Evolutionary conservation across 2,888 invertebrate genomes (phyloP).

Genomic region (Sinodicranocentrus sp.): DNA sequence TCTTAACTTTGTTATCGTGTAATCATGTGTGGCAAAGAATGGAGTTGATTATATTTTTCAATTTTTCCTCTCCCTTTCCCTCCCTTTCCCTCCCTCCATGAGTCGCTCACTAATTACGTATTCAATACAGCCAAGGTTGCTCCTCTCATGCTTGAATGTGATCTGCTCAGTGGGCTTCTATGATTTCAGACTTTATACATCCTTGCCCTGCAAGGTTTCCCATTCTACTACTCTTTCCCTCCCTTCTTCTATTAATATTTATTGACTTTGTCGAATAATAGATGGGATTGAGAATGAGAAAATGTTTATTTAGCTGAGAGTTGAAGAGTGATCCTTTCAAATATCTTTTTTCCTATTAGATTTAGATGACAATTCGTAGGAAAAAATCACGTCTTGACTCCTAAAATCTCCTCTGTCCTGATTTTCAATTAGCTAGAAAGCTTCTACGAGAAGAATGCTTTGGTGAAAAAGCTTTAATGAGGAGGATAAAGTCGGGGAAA

Average conservation of each 20-base stretch:
- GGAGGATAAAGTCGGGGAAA: too few species aligned
- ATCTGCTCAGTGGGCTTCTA: background rate
- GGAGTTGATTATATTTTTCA: background rate
- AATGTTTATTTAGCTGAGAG: background rate
- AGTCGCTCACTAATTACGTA: background rate
- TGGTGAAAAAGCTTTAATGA: too few species aligned
- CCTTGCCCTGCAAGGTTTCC: background rate
- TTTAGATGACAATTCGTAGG: background rate
- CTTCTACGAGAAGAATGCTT: background rate
- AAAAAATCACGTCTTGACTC: too few species aligned
- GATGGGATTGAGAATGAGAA: background rate
- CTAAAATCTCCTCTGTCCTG: background rate
- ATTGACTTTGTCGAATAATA: background rate
- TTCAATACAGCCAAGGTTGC: background rate
- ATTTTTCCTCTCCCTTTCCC: too few species aligned
- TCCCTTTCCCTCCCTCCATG: background rate
- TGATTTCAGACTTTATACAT: background rate
- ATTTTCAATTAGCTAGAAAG: background rate
- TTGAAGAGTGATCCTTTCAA: background rate
- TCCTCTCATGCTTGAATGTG: background rate
- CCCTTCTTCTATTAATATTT: background rate
- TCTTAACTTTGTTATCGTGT: too few species aligned
- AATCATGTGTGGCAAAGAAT: too few species aligned
- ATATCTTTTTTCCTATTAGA: too few species aligned
- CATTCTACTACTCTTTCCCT: background rate